Evolutionary conservation across 2,888 invertebrate genomes (phyloP).

Genomic region (Herminia tarsipennalis): DNA sequence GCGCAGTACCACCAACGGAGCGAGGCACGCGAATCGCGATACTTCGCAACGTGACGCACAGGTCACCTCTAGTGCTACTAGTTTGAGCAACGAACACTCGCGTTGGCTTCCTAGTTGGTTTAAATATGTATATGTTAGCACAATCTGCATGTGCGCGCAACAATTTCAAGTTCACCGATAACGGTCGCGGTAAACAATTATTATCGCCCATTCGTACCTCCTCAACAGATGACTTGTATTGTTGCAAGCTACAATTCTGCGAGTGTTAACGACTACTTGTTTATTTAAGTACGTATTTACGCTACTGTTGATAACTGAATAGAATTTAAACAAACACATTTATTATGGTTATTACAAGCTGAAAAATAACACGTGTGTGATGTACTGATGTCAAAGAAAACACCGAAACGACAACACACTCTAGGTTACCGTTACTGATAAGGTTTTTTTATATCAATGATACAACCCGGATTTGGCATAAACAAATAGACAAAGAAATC

Average conservation of each 20-base stretch:
- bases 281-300: conserved; percentile 5
- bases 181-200: conserved; percentile 63
- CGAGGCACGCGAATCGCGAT: too few relatives aligned
- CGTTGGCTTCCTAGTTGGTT: conserved; percentile 67
- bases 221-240: conserved; percentile 49
- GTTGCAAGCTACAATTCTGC: conserved; percentile 8
- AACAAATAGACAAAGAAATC: not conserved
- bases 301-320: not conserved
- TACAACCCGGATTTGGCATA: not conserved
- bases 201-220: conserved; percentile 59
- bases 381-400: too few relatives aligned
- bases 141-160: conserved; percentile 63
- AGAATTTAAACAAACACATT: not conserved
- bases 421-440: too few relatives aligned
- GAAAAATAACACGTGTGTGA: too few relatives aligned
- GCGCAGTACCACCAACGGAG: conserved; percentile 11
- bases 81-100: conserved; percentile 49
- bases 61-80: conserved; percentile 48
- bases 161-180: conserved; percentile 76
- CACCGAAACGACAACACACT: too few relatives aligned
- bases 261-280: conserved; percentile 37
- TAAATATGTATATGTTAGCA: conserved; percentile 64
- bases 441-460: conserved; percentile 1
- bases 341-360: too few relatives aligned
- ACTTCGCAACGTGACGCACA: conserved; percentile 54